A percentile compares a stretch with the other conserved stretches of the same genome.
Evolutionary conservation across 2,797 vertebrate species (phyloP).

Genomic region (Coregonus ussuriensis): DNA sequence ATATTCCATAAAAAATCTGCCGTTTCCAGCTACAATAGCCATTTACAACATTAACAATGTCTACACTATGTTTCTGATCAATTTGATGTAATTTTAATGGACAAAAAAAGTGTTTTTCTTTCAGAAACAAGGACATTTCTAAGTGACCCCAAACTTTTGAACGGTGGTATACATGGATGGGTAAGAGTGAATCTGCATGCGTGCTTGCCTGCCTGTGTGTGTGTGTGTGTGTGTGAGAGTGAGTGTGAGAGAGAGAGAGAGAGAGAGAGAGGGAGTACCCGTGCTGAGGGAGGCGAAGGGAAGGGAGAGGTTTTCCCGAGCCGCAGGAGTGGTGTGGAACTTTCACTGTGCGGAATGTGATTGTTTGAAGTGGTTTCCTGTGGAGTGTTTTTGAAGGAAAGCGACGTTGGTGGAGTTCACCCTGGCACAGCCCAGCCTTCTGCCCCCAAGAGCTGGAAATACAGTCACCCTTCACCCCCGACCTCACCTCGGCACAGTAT

Average conservation of each 20-base stretch:
- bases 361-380: slow-evolving; percentile 68
- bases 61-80: too few species aligned
- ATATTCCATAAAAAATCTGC: too few species aligned
- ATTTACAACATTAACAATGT: too few species aligned
- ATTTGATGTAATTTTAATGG: too few species aligned
- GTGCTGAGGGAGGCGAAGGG: slow-evolving; percentile 35
- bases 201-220: neutral
- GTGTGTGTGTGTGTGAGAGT: neutral
- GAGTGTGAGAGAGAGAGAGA: slow-evolving; percentile 10
- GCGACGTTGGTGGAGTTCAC: slow-evolving; percentile 37
- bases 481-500: slow-evolving; percentile 11
- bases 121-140: too few species aligned
- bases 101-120: too few species aligned
- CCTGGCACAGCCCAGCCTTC: slow-evolving; percentile 52
- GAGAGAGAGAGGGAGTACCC: neutral
- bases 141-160: too few species aligned
- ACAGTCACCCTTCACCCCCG: slow-evolving; percentile 22
- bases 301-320: slow-evolving; percentile 64
- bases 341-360: slow-evolving; percentile 57
- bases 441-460: slow-evolving; percentile 34
- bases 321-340: slow-evolving; percentile 53
- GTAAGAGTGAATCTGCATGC: neutral
- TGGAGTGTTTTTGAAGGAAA: slow-evolving; percentile 61
- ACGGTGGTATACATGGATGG: neutral
- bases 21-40: too few species aligned